Conservation (phyloP, 2,888 invertebrate genomes). For the Caprella mutica region DNA sequence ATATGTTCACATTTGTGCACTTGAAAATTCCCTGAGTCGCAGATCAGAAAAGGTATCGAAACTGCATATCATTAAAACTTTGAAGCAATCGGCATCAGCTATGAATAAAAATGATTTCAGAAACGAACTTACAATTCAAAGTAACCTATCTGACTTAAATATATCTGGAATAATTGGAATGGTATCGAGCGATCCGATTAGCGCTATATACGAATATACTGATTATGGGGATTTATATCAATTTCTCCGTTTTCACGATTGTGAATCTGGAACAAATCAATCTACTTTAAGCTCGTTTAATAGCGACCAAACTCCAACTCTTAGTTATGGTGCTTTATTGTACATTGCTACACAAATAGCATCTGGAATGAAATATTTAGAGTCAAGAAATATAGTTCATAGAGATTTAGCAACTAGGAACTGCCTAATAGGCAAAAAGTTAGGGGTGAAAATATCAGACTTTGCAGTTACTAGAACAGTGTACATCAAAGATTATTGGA, state of each 20-base stretch:
- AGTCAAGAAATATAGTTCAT: conserved; percentile 71
- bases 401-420: conserved; percentile 76
- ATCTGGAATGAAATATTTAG: conserved; percentile 81
- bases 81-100: conserved; percentile 18
- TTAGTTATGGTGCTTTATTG: conserved; percentile 67
- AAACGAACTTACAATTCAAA: conserved; percentile 66
- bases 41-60: conserved; percentile 1
- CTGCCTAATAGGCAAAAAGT: conserved; percentile 65
- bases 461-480: conserved; percentile 59
- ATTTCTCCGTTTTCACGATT: conserved; percentile 57
- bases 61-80: conserved; percentile 26
- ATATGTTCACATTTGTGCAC: conserved; percentile 44
- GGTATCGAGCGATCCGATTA: conserved; percentile 67
- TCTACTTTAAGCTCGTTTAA: conserved; percentile 41
- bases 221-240: conserved; percentile 71
- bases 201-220: conserved; percentile 76
- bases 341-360: conserved; percentile 79
- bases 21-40: conserved; percentile 11
- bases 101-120: conserved; percentile 42
- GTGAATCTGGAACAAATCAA: conserved; percentile 55
- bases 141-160: conserved; percentile 70
- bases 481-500: conserved; percentile 66
- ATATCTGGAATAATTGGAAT: conserved; percentile 69
- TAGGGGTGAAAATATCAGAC: conserved; percentile 61
- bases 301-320: conserved; percentile 13